Base-by-base conservation (phyloP, 2,113 vertebrate species). In the Fregata magnificens region DNA sequence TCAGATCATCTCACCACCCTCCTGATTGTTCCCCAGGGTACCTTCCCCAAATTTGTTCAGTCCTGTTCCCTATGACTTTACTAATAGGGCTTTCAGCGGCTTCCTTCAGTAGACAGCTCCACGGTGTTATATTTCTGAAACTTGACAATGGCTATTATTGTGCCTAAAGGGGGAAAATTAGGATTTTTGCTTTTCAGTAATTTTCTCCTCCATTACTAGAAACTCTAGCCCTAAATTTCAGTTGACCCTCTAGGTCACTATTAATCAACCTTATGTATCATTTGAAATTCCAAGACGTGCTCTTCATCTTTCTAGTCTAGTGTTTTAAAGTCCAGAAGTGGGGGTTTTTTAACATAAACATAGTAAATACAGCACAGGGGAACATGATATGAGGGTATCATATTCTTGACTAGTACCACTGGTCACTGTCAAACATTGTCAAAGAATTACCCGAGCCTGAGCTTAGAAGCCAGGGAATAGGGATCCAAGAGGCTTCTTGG, bases 151-250 rank as follows among this genome's bases (percentile, higher is more conserved):
- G 67, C n/a, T 90, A 93, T 97, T 96, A 96, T 80, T 95, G 85
- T 92, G 63, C 85, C 59, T 83, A 92, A 94, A 93, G 71, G 63
- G 49, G n/a, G 50, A 31, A 90, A 96, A 93, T 88, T 55, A 4
- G 71, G 62, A 93, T 72, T 93, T 93, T 80, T 88, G 16, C 85
- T 93, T 95, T 93, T 44, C 80, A 47, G 92, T 86, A 94, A 94
- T 97, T 96, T 95, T 97, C 92, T 93, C 85, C 88, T 83, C 95
- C 67, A 83, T 97, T 96, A 96, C 76, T 86, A 88, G 95, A 97
- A 97, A 97, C 34, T 86, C 85, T 95, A 97, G 87, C 88, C 74
- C 67, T 93, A 90, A 95, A 97, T 96, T 95, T 96, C 74, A 83
- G 62, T 92, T 97, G 93, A 97, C 93, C 93, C 59, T 36, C 50